Base-by-base conservation (phyloP, 2,113 vertebrate genomes). In the Morone chrysops region DNA sequence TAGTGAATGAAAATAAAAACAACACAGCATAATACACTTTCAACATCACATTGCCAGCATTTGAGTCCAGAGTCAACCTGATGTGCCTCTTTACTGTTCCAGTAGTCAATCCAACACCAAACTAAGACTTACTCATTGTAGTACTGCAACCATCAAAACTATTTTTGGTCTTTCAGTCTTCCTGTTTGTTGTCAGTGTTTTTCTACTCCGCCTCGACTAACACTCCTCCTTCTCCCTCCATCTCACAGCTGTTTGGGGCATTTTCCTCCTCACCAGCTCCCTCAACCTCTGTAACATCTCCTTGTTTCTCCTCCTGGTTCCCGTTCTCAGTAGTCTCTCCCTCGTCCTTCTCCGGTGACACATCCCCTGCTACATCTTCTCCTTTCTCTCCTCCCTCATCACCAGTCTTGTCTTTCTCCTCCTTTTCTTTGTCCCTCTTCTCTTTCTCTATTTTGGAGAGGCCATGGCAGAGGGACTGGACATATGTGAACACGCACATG, bases 381-480 rank as follows among this genome's bases (percentile, higher is more conserved):
- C 5, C 48, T 74, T 85, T 82, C 10, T 75, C 76, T 11, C 70
- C 81, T 22, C 38, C 86, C 13, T 75, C 53, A 16, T 85, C 85
- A n/a, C 54, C 67, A 70, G 66, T 25, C 43, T 89, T 87, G 12
- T 75, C 76, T 59, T 90, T 85, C 41, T 92, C 81, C 43, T 68
- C 78, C 61, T 92, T 92, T 67, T 93, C 87, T 78, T 89, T 81
- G 79, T 95, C 95, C 80, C 78, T 95, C 75, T 91, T 80, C 90
- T 96, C 93, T 88, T 96, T 96, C 90, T 97, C 94, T 80, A 95
- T 95, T 87, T 96, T 95, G 87, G 95, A 93, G 45, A 94, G 85
- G 89, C 75, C 90, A 88, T 95, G 96, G 86, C 95, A 95, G 80
- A 96, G 95, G 77, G 96, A 95, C 92, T 96, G 96, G 71, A 97